Conservation (phyloP, 2,113 vertebrate genomes). For the Acrocephalus kingi region DNA sequence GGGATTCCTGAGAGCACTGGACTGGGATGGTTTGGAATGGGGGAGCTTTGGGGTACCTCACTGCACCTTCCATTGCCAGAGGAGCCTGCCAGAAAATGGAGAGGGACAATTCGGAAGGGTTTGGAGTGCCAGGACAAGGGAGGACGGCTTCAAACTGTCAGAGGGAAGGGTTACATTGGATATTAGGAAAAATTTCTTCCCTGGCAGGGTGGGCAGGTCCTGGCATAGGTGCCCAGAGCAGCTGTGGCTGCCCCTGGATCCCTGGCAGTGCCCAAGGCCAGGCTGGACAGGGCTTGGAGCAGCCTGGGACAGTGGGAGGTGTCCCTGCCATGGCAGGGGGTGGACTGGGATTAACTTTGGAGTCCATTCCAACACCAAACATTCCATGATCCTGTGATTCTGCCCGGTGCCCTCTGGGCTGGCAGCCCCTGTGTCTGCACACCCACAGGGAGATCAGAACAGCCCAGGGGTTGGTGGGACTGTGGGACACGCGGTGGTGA, state of each 20-base stretch:
- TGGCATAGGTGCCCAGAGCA: background rate
- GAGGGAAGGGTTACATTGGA: too few relatives aligned
- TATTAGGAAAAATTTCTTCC: background rate
- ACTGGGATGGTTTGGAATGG: background rate
- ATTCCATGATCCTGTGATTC: background rate
- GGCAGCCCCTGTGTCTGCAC: background rate
- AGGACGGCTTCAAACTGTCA: background rate
- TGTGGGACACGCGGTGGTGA: accelerated
- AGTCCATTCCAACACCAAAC: background rate
- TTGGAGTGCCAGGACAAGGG: background rate
- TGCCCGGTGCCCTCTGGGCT: background rate
- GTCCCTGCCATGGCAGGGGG: background rate
- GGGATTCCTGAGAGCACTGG: background rate
- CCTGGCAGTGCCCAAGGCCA: background rate
- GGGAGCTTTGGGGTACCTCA: background rate
- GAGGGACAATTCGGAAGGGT: background rate
- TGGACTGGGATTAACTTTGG: background rate
- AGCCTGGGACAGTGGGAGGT: background rate
- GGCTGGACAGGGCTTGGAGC: background rate
- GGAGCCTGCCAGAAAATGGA: background rate
- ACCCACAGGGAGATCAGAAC: background rate
- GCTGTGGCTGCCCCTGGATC: background rate
- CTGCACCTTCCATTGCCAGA: background rate
- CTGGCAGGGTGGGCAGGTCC: accelerated
- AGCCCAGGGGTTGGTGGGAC: background rate